A percentile compares a stretch with the other conserved stretches of the same genome.
These are phyloP conservation scores for Anarrhichthys ocellatus DNA, from an alignment of 2,113 vertebrate species.

Conservation along the genomic window DNA sequence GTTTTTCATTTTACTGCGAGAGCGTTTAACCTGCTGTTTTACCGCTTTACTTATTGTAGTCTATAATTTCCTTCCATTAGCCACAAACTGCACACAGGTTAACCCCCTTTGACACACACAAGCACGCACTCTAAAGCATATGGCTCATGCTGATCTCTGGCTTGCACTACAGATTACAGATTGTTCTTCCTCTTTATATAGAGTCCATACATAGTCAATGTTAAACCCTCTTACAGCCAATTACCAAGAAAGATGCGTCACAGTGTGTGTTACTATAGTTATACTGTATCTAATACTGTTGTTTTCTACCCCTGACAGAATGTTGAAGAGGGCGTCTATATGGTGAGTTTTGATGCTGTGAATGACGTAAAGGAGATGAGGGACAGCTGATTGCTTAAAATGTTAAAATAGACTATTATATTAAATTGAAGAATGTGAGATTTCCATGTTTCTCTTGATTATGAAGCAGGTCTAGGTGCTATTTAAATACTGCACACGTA, in stretches of 20 bases:
- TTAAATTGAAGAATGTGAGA: neutral
- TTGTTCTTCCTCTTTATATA: neutral
- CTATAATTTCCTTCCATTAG: slow-evolving; percentile 35
- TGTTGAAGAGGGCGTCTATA: slow-evolving; percentile 65
- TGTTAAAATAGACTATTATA: neutral
- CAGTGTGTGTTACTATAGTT: neutral
- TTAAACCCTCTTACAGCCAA: neutral
- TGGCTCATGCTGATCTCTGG: neutral
- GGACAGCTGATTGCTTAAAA: neutral
- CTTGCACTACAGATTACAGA: neutral
- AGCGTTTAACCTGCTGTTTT: neutral
- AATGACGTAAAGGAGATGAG: neutral
- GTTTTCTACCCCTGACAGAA: neutral
- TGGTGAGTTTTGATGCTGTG: slow-evolving; percentile 40
- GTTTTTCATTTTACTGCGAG: neutral
- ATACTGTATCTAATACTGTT: neutral
- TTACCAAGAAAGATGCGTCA: neutral
- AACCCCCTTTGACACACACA: neutral
- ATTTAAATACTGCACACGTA: too few species aligned
- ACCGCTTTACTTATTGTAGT: neutral
- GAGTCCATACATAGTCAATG: neutral
- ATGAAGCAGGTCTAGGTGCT: neutral
- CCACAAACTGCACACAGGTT: neutral
- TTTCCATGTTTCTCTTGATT: neutral
- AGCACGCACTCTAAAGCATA: neutral